Conservation (phyloP, 2,888 invertebrate species). For the Brachypalpus laphriformis region DNA sequence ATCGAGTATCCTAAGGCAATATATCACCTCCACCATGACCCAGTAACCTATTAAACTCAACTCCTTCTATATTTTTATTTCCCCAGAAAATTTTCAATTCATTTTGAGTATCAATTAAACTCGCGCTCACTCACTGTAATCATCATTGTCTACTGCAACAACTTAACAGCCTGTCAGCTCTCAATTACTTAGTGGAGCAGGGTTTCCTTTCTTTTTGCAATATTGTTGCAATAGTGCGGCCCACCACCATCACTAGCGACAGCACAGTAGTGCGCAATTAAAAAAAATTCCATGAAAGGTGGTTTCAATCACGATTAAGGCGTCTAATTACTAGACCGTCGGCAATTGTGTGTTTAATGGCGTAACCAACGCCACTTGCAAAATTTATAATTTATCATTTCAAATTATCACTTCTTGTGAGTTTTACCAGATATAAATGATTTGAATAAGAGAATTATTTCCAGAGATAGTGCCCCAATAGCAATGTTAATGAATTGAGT, state of each 20-base stretch:
- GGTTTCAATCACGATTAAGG: conserved; percentile 55
- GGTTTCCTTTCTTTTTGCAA: conserved; percentile 2
- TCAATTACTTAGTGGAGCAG: conserved; percentile 25
- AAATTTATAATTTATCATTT: neutral
- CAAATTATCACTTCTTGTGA: neutral
- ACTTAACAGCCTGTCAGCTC: conserved; percentile 29
- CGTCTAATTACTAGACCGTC: conserved; percentile 42
- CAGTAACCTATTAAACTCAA: neutral
- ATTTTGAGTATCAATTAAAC: conserved; percentile 16
- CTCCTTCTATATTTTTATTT: neutral
- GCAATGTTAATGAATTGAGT: neutral
- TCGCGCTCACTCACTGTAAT: neutral
- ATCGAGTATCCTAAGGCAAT: too few species aligned
- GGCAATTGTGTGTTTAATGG: conserved; percentile 21
- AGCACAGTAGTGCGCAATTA: neutral
- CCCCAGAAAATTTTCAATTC: neutral
- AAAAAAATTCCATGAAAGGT: conserved; percentile 39
- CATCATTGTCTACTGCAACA: neutral
- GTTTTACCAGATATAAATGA: neutral
- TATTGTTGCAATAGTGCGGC: conserved; percentile 1
- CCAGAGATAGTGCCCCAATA: neutral
- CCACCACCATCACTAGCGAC: neutral
- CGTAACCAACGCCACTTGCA: conserved; percentile 21
- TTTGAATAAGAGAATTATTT: neutral
- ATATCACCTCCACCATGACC: conserved; percentile 3